Base-by-base conservation (phyloP, 2,888 invertebrate species). In the Stenurella melanura region DNA sequence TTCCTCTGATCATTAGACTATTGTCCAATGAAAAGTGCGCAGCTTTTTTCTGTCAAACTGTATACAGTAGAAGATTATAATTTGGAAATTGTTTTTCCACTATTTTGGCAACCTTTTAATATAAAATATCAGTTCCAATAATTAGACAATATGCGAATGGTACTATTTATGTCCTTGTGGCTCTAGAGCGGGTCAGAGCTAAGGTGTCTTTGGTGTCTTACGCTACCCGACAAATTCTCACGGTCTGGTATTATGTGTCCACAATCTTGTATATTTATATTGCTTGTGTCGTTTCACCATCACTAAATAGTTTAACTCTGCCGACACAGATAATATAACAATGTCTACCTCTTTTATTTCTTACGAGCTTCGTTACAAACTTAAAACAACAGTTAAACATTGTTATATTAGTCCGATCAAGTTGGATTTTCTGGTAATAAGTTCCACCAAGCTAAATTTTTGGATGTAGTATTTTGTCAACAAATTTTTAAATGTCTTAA, bases 241-340 rank as follows among this genome's bases (percentile, higher is more conserved):
- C 89, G 89, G 88, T 88, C 86, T 83, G 83, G 86, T 86, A 87
- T 87, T 87, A 84, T 87, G 83, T 86, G 87, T 87, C 87, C 86
- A 87, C 86, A 87, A 84, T 85, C 83, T 83, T 84, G 83, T 85
- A 83, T 85, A 86, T 86, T 85, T 85, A 83, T 82, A 82, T 83
- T 87, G 83, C 86, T 84, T 82, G 87, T 86, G 85, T 85, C 85
- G 85, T 85, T 86, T 80, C 78, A 79, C 80, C 81, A 82, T 83
- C 81, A 80, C 79, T 78, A 79, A 85, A 84, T 82, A 84, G 83
- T 80, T 77, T 81, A 84, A 83, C 81, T 76, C 80, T 82, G 83
- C 84, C 83, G 84, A 83, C 83, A 75, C 64, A 80, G 84, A 83
- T 78, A 82, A 78, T 79, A 79, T 82, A 74, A 79, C 70, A 72